phyloP scores from a whole-genome alignment of 2,888 invertebrate species.

The Metopia argyrocephala region DNA sequence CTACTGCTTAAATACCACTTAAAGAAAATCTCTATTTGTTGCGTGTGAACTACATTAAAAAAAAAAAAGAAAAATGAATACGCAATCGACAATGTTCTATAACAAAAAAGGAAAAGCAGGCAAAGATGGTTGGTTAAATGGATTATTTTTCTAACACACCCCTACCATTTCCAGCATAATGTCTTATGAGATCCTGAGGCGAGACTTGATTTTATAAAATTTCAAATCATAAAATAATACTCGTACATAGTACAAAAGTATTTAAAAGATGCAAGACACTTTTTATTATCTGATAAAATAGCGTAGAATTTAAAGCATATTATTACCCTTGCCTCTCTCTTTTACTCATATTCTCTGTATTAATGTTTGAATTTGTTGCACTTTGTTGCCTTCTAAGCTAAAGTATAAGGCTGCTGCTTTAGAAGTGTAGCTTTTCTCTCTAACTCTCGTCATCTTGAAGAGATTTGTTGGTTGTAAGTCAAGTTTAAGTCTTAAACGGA shows the following conservation, averaged over 20 bases:
- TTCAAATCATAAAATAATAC: not conserved
- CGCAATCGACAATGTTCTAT: not conserved
- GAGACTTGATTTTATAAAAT: constrained; percentile 34
- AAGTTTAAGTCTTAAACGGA: constrained; percentile 32
- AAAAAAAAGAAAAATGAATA: not conserved
- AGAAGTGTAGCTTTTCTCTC: not conserved
- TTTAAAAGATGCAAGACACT: no score
- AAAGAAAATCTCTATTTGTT: constrained; percentile 33
- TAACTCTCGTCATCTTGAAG: not conserved
- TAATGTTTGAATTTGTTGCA: not conserved
- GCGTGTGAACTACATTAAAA: not conserved
- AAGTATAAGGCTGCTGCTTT: not conserved
- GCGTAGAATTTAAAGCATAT: no score
- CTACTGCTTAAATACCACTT: constrained; percentile 42
- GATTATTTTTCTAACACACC: not conserved
- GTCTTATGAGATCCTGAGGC: constrained; percentile 27
- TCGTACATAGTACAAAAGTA: no score
- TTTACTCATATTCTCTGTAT: no score
- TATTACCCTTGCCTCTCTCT: not conserved
- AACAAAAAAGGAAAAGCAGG: not conserved
- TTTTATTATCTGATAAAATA: no score
- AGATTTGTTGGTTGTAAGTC: constrained; percentile 13
- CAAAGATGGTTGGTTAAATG: constrained; percentile 15
- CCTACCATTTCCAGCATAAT: not conserved
- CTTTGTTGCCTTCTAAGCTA: not conserved